Evolutionary conservation across 1,140 invertebrate genomes (phyloP), one percentile per base, ranked within the genome.

Genomic region (Trialeurodes vaporariorum): DNA sequence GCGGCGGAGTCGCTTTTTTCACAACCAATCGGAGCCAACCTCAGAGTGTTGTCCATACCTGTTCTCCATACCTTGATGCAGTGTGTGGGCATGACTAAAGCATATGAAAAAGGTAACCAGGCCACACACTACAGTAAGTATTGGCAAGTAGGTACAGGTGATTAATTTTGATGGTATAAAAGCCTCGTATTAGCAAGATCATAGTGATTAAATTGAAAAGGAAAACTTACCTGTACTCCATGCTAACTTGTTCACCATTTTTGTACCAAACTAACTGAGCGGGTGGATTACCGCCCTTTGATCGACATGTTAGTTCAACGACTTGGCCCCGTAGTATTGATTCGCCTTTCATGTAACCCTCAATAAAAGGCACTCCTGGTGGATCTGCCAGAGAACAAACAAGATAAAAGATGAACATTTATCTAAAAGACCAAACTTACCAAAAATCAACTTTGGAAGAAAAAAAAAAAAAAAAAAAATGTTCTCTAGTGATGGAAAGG

Each of bases 211-310:
- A n/a, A n/a, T n/a, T n/a, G n/a, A n/a, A n/a, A n/a, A n/a, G n/a
- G n/a, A n/a, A 49, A 49, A 17, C 17, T 49, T 49, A 49, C 34
- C 34, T 49, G 34, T 49, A 49, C 34, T 49, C 34, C 34, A 87
- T 90, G 67, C 87, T 84, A 67, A 94, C 88, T 75, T 90, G 86
- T 70, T 90, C 87, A 21, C 88, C 87, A 75, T 96, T 95, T 75
- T 91, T 90, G 81, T 91, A 96, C 95, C 95, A 98, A 69, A 94
- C 87, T 2, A 98, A 85, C 76, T 94, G 89, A 1, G 95, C 93
- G 13, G 94, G 88, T 25, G 96, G 96, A 82, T 98, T 98, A 17
- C 96, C 96, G 49, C 94, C 94, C 23, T 90, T 83, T 61, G 94
- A 95, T 71, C 88, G 83, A 80, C 96, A 98, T 61, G 89, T 86